These are phyloP conservation scores for Sciaenops ocellatus DNA, from an alignment of 2,797 vertebrate genomes.

Conservation along the genomic window DNA sequence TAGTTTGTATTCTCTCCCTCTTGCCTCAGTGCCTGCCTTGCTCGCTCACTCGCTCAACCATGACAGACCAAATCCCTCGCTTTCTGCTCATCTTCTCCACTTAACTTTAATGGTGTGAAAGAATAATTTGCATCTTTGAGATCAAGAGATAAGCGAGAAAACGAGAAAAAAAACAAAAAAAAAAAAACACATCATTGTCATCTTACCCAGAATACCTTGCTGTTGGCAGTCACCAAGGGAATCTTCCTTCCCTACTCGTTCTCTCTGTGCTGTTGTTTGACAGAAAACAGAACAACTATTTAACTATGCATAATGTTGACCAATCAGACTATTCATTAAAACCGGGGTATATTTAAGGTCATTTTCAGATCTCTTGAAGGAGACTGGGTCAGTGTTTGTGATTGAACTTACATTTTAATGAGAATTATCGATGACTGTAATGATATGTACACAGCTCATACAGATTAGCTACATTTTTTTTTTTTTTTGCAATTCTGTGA, in stretches of 20 bases:
- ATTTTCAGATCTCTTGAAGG: slow-evolving; percentile 13
- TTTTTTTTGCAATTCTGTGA: slow-evolving; percentile 8
- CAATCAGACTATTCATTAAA: slow-evolving; percentile 41
- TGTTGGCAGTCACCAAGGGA: slow-evolving; percentile 35
- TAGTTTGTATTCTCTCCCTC: slow-evolving; percentile 72
- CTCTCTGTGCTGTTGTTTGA: slow-evolving; percentile 23
- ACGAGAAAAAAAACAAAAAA: slow-evolving; percentile 19
- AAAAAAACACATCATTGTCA: slow-evolving; percentile 34
- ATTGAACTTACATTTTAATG: slow-evolving; percentile 21
- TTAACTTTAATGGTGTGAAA: slow-evolving; percentile 73
- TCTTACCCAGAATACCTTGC: slow-evolving; percentile 41
- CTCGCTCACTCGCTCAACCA: slow-evolving; percentile 58
- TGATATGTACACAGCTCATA: slow-evolving; percentile 1
- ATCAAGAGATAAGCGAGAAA: slow-evolving; percentile 60
- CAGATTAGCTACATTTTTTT: neutral
- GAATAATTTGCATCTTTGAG: slow-evolving; percentile 75
- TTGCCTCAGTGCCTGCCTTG: slow-evolving; percentile 41
- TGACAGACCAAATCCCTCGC: slow-evolving; percentile 65
- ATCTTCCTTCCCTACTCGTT: slow-evolving; percentile 1
- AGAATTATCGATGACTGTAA: slow-evolving; percentile 29
- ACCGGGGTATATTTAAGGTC: slow-evolving; percentile 9
- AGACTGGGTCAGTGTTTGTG: neutral
- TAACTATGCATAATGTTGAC: slow-evolving; percentile 23
- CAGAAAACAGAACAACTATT: slow-evolving; percentile 22
- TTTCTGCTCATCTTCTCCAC: slow-evolving; percentile 66